Evolutionary conservation across 2,113 vertebrate species (phyloP), one percentile per base, ranked within the genome.

Genomic region (Leucoraja erinaceus): DNA sequence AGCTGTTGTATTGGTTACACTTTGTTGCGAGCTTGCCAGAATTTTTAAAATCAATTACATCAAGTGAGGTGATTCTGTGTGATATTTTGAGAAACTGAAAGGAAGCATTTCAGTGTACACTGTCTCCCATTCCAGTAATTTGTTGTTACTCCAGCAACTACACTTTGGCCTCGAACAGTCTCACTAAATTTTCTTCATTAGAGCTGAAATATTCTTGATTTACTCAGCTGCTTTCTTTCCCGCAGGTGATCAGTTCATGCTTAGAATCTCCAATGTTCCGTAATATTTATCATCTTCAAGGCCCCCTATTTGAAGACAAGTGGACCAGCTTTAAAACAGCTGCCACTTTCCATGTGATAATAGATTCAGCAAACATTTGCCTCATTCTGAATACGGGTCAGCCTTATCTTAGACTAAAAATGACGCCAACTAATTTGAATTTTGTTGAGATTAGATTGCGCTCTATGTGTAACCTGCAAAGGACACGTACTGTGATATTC

Each of bases 81-180:
- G 97, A 97, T 96, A 96, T 98, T 98, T 97, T 93, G 94, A 94
- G 95, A 95, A 94, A n/a, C 75, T 16, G 22, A 25, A 4, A 74
- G 72, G 31, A 54, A 66, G 88, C 54, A n/a, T 12, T 74, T 78
- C n/a, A 78, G 81, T 31, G 31, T 74, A 25, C 18, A 47, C 68
- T 28, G 22, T 56, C 66, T 33, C 22, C 28, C 54, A 22, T 61
- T 72, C 70, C 54, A 86, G 28, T 83, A 72, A 68, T 66, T 18
- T 84, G 33, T 47, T 18, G 70, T 91, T 72, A 54, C 33, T 68
- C 66, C 66, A 54, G 68, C 11, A 38, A 72, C 66, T 70, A 12
- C 22, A 72, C 33, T 91, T 91, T 74, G 68, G 47, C 90, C 33
- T 91, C 8, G 2, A 66, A 22, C 0, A 5, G 1, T 72, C 22